Evolutionary conservation across 2,888 invertebrate species (phyloP), one percentile per base, ranked within the genome.

Genomic region (Trachelus iudaicus): DNA sequence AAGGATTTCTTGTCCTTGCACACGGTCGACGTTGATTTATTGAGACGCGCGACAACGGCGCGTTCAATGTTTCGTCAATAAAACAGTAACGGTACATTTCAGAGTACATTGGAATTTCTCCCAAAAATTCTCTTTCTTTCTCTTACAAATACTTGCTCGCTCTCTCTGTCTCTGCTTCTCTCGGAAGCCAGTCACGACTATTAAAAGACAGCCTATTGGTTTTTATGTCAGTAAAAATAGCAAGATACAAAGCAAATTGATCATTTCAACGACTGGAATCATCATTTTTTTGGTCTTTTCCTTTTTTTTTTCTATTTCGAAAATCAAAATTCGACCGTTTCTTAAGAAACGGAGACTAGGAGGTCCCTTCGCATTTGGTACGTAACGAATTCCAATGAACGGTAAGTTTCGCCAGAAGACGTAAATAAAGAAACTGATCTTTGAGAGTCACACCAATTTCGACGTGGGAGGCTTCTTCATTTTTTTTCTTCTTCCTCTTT

Each of bases 21-120:
- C 80, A 23, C 15, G 23, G 56, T 56, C 81, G 69, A 75, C 35
- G 30, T 79, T 88, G 87, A 88, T 88, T 88, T 87, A 87, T 87
- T 85, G 81, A 84, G 86, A 86, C 82, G 80, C 83, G 82, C 79
- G 81, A 83, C 83, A 84, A 85, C 84, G 79, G 82, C 84, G 76
- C 80, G 79, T 76, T 79, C 83, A 78, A 80, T 73, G 81, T 85
- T 86, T 85, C 81, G 86, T 85, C 86, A 83, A 85, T 85, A 84
- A 83, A 79, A 40, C 76, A 77, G 69, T 82, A 87, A 87, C 86
- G 87, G 87, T 84, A 87, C 83, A 56, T 79, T 82, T 30, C 3
- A 34, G 56, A 56, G 56, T 56, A 56, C 56, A 56, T 56, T 23
- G 56, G 56, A 56, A 56, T 56, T 56, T 56, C 56, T 23, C 23